A percentile compares a stretch with the other conserved stretches of the same genome.
Evolutionary conservation across 2,113 vertebrate genomes (phyloP).

Genomic region (Nibea coibor): DNA sequence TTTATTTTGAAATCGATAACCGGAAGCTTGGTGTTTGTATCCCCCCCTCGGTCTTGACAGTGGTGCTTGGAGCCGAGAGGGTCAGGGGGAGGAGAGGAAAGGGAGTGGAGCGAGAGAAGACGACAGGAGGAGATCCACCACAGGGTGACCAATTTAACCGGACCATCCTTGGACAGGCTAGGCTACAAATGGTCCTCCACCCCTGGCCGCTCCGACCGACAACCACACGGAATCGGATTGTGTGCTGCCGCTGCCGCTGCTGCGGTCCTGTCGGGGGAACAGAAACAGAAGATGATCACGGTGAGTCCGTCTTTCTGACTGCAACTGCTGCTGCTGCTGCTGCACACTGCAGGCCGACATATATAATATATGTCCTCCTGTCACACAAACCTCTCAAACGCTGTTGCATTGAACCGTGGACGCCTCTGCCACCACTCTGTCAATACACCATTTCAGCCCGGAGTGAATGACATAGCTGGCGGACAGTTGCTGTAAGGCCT

Average conservation of each 20-base stretch:
- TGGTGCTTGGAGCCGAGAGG: constrained; percentile 75
- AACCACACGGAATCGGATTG: constrained; percentile 43
- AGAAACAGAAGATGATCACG: constrained; percentile 74
- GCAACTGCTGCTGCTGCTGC: constrained; percentile 34
- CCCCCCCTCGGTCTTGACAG: constrained; percentile 30
- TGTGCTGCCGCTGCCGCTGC: constrained; percentile 11
- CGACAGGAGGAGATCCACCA: constrained; percentile 76
- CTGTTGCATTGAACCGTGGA: constrained; percentile 37
- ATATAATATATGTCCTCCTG: constrained; percentile 42
- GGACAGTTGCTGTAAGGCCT: constrained; percentile 69
- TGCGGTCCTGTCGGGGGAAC: constrained; percentile 59
- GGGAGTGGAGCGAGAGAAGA: constrained; percentile 77
- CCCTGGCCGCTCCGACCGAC: constrained; percentile 45
- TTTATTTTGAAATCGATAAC: constrained; percentile 51
- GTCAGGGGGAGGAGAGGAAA: constrained; percentile 83
- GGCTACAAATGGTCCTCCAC: constrained; percentile 64
- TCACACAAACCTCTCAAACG: constrained; percentile 47
- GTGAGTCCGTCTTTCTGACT: constrained; percentile 75
- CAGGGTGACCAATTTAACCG: constrained; percentile 64
- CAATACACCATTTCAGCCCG: constrained; percentile 29
- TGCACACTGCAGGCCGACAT: constrained; percentile 67
- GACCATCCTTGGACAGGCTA: constrained; percentile 65
- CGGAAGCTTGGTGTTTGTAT: constrained; percentile 26
- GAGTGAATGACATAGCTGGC: constrained; percentile 67
- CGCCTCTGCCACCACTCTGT: constrained; percentile 46